phyloP scores from a whole-genome alignment of 1,140 invertebrate genomes.

The Periplaneta americana region DNA sequence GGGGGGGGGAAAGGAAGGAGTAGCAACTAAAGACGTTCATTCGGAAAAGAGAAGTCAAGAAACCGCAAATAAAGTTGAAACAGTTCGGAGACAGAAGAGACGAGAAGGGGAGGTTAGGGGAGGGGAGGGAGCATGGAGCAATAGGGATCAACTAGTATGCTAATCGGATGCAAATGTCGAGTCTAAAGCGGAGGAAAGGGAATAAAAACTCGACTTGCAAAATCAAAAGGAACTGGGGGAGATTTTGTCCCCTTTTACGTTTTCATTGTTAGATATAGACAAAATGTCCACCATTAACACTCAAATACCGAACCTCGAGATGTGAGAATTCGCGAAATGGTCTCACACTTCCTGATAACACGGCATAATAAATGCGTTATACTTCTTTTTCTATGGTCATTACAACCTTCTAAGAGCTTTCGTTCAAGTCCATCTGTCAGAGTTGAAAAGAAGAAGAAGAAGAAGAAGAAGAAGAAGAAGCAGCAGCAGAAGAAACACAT shows the following conservation, averaged over 20 bases:
- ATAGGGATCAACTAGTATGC: slow-evolving; percentile 50
- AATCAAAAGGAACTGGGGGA: background rate
- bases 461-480: too few relatives aligned
- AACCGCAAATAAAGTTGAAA: slow-evolving; percentile 26
- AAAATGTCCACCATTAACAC: background rate
- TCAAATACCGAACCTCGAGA: too few relatives aligned
- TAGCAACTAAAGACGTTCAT: background rate
- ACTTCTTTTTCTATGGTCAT: too few relatives aligned
- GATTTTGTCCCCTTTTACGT: background rate
- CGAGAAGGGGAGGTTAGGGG: slow-evolving; percentile 12
- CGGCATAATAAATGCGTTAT: too few relatives aligned
- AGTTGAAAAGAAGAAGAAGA: too few relatives aligned
- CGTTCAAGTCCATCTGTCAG: too few relatives aligned
- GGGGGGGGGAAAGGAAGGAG: background rate
- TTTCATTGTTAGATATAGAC: background rate
- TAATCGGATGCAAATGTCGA: slow-evolving; percentile 47
- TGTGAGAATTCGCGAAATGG: too few relatives aligned
- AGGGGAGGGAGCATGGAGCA: slow-evolving; percentile 44
- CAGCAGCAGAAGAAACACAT: too few relatives aligned
- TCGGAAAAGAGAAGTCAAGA: slow-evolving; percentile 18
- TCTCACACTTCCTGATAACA: too few relatives aligned
- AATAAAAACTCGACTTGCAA: background rate
- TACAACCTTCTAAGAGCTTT: too few relatives aligned
- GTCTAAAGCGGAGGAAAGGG: background rate
- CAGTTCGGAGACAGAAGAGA: background rate